Evolutionary conservation across 2,888 invertebrate species (phyloP).

Genomic region (Troilus luridus): DNA sequence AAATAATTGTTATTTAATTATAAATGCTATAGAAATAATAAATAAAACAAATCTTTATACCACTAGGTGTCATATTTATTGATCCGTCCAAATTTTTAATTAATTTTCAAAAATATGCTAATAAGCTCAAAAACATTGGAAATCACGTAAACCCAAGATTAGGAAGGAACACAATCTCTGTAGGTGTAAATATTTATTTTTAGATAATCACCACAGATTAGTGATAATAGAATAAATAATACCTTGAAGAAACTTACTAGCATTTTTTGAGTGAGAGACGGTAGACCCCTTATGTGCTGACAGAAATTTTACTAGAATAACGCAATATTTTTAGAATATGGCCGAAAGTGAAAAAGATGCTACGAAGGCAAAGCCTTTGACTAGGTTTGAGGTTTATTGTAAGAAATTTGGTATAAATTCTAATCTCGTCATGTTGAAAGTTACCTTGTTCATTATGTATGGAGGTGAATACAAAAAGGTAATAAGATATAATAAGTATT

Average conservation of each 20-base stretch:
- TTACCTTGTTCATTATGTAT: slow-evolving; percentile 86
- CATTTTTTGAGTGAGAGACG: slow-evolving; percentile 29
- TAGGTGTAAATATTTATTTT: slow-evolving; percentile 63
- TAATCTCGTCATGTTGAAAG: slow-evolving; percentile 84
- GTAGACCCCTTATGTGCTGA: background rate
- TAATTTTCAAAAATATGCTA: slow-evolving; percentile 45
- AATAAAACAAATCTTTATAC: background rate
- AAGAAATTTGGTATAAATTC: slow-evolving; percentile 78
- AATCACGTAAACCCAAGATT: slow-evolving; percentile 63
- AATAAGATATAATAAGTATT: background rate
- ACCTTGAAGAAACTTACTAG: slow-evolving; percentile 42
- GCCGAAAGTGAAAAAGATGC: slow-evolving; percentile 55
- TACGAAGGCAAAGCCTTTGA: slow-evolving; percentile 59
- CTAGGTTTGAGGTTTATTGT: slow-evolving; percentile 67
- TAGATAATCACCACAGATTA: slow-evolving; percentile 62
- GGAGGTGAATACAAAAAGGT: slow-evolving; percentile 74
- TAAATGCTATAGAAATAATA: too few species aligned
- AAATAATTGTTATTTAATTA: too few species aligned
- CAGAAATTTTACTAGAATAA: background rate
- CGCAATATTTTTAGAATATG: slow-evolving; percentile 13
- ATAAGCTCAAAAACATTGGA: slow-evolving; percentile 46
- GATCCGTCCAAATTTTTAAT: background rate
- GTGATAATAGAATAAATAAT: slow-evolving; percentile 62
- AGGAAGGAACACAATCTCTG: slow-evolving; percentile 61
- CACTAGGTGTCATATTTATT: background rate